phyloP scores from a whole-genome alignment of 2,113 vertebrate genomes.

The Nestor notabilis region DNA sequence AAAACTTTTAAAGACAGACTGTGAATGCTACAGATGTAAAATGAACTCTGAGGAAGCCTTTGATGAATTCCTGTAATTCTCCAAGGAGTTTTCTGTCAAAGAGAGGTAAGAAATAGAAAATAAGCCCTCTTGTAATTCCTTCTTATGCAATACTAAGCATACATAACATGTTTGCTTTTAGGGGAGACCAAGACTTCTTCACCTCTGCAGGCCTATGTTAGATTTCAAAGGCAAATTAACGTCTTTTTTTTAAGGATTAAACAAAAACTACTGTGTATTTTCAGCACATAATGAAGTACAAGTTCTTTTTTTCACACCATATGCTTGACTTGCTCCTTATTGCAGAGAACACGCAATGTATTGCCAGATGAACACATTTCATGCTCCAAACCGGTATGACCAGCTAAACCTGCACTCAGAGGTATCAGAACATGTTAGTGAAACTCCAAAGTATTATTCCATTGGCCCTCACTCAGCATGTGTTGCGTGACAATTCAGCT shows the following conservation, averaged over 20 bases:
- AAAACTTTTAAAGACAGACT: background rate
- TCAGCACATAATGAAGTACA: background rate
- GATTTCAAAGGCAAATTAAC: background rate
- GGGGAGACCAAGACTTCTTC: background rate
- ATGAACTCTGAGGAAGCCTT: background rate
- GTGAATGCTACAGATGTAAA: background rate
- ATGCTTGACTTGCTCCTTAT: constrained; percentile 11
- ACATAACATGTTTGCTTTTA: background rate
- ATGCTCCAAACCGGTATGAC: constrained; percentile 20
- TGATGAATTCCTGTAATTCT: background rate
- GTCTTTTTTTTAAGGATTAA: background rate
- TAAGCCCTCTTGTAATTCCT: background rate
- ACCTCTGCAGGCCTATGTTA: background rate
- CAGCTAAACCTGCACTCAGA: constrained; percentile 31
- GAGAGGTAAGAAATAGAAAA: background rate
- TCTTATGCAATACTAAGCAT: background rate
- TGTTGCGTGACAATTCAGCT: background rate
- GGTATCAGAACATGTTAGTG: constrained; percentile 1
- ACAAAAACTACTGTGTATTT: constrained; percentile 24
- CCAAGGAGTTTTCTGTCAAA: background rate
- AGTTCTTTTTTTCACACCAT: constrained; percentile 16
- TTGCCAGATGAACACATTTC: constrained; percentile 24
- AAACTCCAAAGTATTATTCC: constrained; percentile 36
- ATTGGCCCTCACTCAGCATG: constrained; percentile 4
- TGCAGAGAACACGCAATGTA: constrained; percentile 3